Conservation (phyloP, 2,113 vertebrate genomes). For the Ailurus styani region DNA sequence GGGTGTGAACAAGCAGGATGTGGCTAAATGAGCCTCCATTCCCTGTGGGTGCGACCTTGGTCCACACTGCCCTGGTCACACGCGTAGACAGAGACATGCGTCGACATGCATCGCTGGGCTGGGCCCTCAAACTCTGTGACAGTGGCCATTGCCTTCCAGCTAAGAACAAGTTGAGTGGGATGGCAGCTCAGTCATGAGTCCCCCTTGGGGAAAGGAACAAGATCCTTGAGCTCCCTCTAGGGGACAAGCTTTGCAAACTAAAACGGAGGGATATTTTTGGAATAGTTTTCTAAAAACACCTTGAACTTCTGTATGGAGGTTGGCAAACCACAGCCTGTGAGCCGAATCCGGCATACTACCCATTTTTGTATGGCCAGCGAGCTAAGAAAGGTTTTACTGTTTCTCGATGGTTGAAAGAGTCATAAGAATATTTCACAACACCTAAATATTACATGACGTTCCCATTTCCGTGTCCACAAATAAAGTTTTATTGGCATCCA, state of each 20-base stretch:
- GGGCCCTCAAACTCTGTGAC: not conserved
- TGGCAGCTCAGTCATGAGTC: not conserved
- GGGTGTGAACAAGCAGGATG: not conserved
- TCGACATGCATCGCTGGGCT: fast-evolving
- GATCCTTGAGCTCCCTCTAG: constrained; percentile 62
- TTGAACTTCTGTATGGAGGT: not conserved
- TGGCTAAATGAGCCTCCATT: not conserved
- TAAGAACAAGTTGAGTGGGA: not conserved
- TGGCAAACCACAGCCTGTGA: not conserved
- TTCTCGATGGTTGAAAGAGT: not conserved
- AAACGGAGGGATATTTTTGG: not conserved
- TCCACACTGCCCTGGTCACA: not conserved
- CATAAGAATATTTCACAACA: not conserved
- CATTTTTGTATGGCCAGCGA: not conserved
- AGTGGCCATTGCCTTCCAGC: not conserved
- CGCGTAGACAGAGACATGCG: fast-evolving
- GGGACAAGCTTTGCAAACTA: not conserved
- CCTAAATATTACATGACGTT: not conserved
- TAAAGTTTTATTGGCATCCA: not conserved
- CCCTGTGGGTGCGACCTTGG: not conserved
- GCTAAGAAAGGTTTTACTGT: not conserved
- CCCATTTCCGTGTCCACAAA: not conserved
- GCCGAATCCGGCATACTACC: not conserved
- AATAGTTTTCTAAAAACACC: not conserved
- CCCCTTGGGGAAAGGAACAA: not conserved